These are phyloP conservation scores for Cossypha niveicapilla DNA, from an alignment of 2,797 vertebrate genomes.

Conservation along the genomic window DNA sequence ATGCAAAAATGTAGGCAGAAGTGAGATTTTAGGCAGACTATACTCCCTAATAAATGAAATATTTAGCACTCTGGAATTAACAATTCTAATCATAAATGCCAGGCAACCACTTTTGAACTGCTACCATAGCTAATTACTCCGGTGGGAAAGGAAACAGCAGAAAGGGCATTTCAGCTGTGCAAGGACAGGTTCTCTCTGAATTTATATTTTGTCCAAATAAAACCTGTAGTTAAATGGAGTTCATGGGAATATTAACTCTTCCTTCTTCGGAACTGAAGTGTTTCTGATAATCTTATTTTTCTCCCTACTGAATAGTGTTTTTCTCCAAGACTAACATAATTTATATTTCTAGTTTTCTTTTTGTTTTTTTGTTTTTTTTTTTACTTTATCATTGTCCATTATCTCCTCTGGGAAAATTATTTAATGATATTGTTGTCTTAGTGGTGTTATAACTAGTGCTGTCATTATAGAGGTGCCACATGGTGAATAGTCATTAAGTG, in stretches of 20 bases:
- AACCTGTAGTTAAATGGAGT: not conserved
- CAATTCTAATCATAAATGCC: slow-evolving; percentile 55
- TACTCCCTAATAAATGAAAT: not conserved
- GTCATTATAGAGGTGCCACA: not conserved
- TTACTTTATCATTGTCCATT: not conserved
- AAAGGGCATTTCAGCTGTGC: slow-evolving; percentile 21
- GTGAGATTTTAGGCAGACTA: not conserved
- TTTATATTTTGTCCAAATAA: slow-evolving; percentile 31
- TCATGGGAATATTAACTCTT: slow-evolving; percentile 9
- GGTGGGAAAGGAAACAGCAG: slow-evolving; percentile 6
- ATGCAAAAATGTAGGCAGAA: not conserved
- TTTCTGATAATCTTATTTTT: not conserved
- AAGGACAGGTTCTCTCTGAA: slow-evolving; percentile 39
- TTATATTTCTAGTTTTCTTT: not conserved
- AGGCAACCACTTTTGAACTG: slow-evolving; percentile 38
- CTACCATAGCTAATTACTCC: slow-evolving; percentile 54
- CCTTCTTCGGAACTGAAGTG: not conserved
- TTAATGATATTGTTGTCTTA: not conserved
- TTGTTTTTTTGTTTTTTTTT: not conserved
- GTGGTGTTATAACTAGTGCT: not conserved
- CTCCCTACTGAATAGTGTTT: not conserved
- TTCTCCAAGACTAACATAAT: not conserved
- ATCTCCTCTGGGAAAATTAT: not conserved
- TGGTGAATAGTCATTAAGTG: not conserved
- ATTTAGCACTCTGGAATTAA: slow-evolving; percentile 40